Evolutionary conservation across 2,888 invertebrate genomes (phyloP).

Genomic region (Sphaerophoria rueppellii): DNA sequence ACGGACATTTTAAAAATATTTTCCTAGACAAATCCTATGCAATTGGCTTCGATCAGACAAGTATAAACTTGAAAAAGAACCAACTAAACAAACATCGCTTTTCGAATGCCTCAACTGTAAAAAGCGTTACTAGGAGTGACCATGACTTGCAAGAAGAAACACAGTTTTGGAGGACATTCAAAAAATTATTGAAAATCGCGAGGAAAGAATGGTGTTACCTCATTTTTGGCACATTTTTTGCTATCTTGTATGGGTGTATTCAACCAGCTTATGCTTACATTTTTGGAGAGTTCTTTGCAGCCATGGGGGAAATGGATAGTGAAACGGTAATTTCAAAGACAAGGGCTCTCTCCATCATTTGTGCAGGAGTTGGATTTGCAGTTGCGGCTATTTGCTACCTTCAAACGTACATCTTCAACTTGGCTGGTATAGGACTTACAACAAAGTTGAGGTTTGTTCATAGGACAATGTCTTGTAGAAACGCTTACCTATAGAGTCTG

Average conservation of each 20-base stretch:
- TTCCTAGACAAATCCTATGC: conserved; percentile 36
- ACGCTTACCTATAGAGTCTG: too few relatives aligned
- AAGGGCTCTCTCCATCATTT: conserved; percentile 84
- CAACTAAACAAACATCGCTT: conserved; percentile 44
- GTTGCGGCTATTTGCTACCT: conserved; percentile 84
- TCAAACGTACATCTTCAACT: conserved; percentile 88
- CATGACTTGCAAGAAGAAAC: conserved; percentile 25
- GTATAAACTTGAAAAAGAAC: conserved; percentile 50
- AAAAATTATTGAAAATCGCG: conserved; percentile 84
- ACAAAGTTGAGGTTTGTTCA: background rate
- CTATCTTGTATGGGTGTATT: conserved; percentile 86
- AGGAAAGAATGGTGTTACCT: conserved; percentile 87
- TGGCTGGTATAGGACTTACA: conserved; percentile 84
- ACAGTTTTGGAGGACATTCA: conserved; percentile 77
- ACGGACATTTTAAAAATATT: too few relatives aligned
- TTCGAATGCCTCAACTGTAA: conserved; percentile 41
- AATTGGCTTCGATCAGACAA: conserved; percentile 44
- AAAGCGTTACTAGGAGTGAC: background rate
- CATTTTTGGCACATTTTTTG: conserved; percentile 85
- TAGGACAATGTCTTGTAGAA: too few relatives aligned
- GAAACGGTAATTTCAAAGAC: conserved; percentile 84
- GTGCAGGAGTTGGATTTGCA: conserved; percentile 86
- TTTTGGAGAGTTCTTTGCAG: conserved; percentile 88
- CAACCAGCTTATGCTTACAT: conserved; percentile 90
- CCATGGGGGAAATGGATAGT: conserved; percentile 80